phyloP scores from a whole-genome alignment of 1,140 invertebrate species.

The Leptinotarsa lineolata region DNA sequence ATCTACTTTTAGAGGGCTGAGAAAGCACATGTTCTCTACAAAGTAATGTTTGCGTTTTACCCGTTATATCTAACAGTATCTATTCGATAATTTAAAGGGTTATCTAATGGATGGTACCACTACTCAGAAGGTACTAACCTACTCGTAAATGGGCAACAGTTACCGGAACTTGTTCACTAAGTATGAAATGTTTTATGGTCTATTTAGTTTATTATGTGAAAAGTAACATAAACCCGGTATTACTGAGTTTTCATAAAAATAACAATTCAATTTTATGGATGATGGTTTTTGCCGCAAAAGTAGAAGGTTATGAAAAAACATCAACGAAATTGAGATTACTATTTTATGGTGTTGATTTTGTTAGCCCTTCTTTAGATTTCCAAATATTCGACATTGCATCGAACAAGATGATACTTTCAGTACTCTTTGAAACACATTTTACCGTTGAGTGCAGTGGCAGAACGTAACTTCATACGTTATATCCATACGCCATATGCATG shows the following conservation, averaged over 20 bases:
- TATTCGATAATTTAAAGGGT: neutral
- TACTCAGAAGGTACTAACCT: conserved; percentile 2
- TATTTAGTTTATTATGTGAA: neutral
- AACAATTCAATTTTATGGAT: conserved; percentile 8
- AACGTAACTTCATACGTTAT: no score
- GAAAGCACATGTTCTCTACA: neutral
- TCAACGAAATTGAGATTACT: no score
- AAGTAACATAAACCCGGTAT: neutral
- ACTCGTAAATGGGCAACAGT: neutral
- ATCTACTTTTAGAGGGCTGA: no score
- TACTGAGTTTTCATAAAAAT: neutral
- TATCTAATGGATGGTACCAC: conserved; percentile 2
- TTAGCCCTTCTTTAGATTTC: no score
- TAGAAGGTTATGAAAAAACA: no score
- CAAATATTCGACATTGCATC: no score
- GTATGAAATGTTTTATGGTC: neutral
- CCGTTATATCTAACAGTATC: neutral
- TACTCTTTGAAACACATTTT: no score
- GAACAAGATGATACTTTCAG: no score
- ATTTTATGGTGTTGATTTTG: no score
- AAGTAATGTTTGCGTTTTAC: neutral
- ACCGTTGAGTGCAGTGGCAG: no score
- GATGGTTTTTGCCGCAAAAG: neutral
- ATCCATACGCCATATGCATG: no score
- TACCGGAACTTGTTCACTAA: neutral